phyloP scores from a whole-genome alignment of 2,797 vertebrate species.

The Enteromius viviparus region DNA sequence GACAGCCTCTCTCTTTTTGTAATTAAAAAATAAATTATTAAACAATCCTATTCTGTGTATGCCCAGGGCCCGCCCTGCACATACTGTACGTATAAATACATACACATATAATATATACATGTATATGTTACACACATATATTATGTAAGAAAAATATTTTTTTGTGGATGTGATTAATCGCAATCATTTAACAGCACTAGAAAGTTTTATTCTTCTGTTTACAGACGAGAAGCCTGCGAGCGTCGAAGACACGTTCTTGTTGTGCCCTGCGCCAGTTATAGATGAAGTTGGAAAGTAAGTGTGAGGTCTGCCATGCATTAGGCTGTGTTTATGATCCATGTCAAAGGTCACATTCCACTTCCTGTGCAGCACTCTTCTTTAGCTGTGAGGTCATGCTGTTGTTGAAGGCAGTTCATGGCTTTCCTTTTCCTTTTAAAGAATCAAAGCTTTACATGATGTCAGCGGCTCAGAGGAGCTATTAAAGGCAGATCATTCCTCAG shows the following conservation, averaged over 20 bases:
- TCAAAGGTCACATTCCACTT: slow-evolving; percentile 63
- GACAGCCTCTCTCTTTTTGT: no score
- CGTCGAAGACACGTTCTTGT: slow-evolving; percentile 81
- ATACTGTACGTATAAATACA: no score
- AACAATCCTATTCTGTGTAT: no score
- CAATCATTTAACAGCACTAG: no score
- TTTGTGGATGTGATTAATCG: no score
- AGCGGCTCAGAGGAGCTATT: slow-evolving; percentile 3
- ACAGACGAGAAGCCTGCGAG: slow-evolving; percentile 82
- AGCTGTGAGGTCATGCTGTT: slow-evolving; percentile 27
- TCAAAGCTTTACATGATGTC: slow-evolving; percentile 12
- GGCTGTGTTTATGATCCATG: slow-evolving; percentile 63
- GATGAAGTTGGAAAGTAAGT: slow-evolving; percentile 89
- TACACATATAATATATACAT: no score
- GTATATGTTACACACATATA: no score
- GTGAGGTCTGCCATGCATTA: slow-evolving; percentile 63
- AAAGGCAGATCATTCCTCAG: slow-evolving; percentile 16
- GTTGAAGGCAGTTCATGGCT: background rate
- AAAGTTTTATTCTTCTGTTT: background rate
- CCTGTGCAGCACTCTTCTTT: slow-evolving; percentile 40
- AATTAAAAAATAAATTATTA: no score
- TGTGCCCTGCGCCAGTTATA: slow-evolving; percentile 87
- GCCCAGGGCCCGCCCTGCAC: no score
- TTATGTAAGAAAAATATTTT: no score
- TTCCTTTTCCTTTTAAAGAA: background rate